These are phyloP conservation scores for Rhagophthalmus giganteus DNA, from an alignment of 2,888 invertebrate species.

Conservation along the genomic window DNA sequence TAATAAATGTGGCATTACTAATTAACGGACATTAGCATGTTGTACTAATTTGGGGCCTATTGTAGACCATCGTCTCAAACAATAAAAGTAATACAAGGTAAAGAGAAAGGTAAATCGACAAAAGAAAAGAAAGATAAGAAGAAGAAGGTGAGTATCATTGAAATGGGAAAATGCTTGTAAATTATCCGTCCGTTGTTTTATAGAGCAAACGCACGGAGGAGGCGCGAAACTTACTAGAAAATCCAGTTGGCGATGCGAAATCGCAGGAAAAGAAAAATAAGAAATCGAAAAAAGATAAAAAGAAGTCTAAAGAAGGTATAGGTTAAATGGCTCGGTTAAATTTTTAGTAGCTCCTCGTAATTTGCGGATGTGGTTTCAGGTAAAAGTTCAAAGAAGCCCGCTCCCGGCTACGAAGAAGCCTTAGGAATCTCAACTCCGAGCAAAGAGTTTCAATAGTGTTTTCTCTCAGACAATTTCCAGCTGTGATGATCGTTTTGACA, in stretches of 20 bases:
- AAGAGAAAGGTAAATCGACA: constrained; percentile 41
- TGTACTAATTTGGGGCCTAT: constrained; percentile 29
- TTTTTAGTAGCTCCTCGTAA: too few relatives aligned
- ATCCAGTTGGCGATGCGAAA: constrained; percentile 8
- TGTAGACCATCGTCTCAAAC: constrained; percentile 31
- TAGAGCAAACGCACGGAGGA: neutral
- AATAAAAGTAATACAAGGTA: constrained; percentile 38
- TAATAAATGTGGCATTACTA: constrained; percentile 20
- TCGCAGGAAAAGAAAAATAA: constrained; percentile 33
- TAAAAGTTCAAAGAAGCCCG: constrained; percentile 61
- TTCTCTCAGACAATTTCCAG: constrained; percentile 17
- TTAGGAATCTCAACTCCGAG: constrained; percentile 90
- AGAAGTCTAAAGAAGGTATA: constrained; percentile 52
- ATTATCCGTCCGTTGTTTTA: neutral
- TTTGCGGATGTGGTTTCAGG: too few relatives aligned
- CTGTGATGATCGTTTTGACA: constrained; percentile 18
- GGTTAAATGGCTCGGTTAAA: too few relatives aligned
- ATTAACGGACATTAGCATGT: constrained; percentile 19
- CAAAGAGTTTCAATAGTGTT: constrained; percentile 68
- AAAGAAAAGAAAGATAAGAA: constrained; percentile 54
- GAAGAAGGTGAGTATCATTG: constrained; percentile 49
- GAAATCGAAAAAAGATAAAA: constrained; percentile 47
- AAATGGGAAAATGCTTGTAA: neutral
- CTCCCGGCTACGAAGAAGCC: constrained; percentile 85
- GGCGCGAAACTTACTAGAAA: neutral